Conservation (phyloP, 2,797 vertebrate species). For the Tapera naevia region DNA sequence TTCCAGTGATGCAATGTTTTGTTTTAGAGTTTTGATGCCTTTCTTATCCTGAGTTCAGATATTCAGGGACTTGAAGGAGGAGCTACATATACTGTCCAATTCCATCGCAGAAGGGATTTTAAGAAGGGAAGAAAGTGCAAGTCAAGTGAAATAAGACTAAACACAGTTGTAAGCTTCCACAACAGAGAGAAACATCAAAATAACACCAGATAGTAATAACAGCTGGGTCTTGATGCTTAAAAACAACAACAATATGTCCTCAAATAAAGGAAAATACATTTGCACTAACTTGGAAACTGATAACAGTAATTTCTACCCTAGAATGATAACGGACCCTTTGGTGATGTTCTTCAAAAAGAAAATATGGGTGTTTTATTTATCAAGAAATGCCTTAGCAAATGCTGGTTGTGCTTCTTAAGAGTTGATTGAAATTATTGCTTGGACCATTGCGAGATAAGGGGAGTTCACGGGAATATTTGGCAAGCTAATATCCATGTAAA, state of each 20-base stretch:
- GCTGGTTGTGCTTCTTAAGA: not conserved
- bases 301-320: not conserved
- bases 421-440: not conserved
- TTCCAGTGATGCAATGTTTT: not conserved
- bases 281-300: not conserved
- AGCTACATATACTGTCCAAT: not conserved
- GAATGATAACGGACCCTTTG: not conserved
- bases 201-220: not conserved
- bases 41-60: not conserved
- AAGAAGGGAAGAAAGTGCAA: not conserved
- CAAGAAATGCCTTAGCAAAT: not conserved
- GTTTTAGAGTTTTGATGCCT: not conserved
- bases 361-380: not conserved
- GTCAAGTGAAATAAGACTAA: not conserved
- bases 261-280: not conserved
- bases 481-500: not conserved
- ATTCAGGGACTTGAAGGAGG: not conserved
- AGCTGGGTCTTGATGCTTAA: not conserved
- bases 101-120: not conserved
- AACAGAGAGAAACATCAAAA: not conserved
- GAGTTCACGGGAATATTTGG: not conserved
- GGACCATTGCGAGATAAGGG: not conserved
- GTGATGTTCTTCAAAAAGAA: not conserved
- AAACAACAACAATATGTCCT: not conserved
- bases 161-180: not conserved